phyloP scores from a whole-genome alignment of 2,888 invertebrate species.

The Timema podura region DNA sequence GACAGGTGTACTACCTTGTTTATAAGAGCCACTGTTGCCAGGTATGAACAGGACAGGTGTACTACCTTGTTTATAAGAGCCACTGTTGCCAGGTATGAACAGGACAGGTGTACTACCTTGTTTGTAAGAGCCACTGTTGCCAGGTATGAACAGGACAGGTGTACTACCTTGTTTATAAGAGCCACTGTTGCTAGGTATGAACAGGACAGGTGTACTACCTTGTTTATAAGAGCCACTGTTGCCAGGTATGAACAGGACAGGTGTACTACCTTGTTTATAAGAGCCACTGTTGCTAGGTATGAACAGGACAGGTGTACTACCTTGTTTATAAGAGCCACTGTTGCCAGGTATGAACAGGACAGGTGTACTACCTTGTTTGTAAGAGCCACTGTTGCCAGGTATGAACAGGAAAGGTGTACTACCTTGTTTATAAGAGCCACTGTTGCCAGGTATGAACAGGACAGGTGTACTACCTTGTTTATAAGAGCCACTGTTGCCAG shows the following conservation, averaged over 20 bases:
- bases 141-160: constrained; percentile 92
- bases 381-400: constrained; percentile 93
- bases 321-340: constrained; percentile 89
- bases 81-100: constrained; percentile 93
- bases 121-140: constrained; percentile 90
- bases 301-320: constrained; percentile 90
- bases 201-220: constrained; percentile 90
- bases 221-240: constrained; percentile 92
- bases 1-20: constrained; percentile 91
- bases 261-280: constrained; percentile 88
- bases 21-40: constrained; percentile 91
- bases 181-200: constrained; percentile 93
- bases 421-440: constrained; percentile 88
- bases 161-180: constrained; percentile 91
- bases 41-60: constrained; percentile 93
- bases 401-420: constrained; percentile 93
- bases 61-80: constrained; percentile 89
- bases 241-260: constrained; percentile 92
- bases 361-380: constrained; percentile 90
- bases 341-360: constrained; percentile 95
- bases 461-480: constrained; percentile 94
- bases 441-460: constrained; percentile 92
- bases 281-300: constrained; percentile 95
- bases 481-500: constrained; percentile 92
- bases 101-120: constrained; percentile 93